These are phyloP conservation scores for Oreohelix idahoensis DNA, from an alignment of 1,140 invertebrate species.

Conservation along the genomic window DNA sequence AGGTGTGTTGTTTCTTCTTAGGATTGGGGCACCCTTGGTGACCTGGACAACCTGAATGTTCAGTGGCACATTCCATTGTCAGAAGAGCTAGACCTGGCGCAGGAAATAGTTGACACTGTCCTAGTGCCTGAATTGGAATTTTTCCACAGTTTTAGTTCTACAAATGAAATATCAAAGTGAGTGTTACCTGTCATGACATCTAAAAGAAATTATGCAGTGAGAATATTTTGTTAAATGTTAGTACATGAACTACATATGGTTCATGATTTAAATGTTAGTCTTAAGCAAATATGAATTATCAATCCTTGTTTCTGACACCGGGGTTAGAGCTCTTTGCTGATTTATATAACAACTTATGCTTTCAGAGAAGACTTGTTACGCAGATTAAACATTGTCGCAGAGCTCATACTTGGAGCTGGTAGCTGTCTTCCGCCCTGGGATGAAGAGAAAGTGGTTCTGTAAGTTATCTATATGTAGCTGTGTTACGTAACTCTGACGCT, in stretches of 20 bases:
- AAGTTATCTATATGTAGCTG: constrained; percentile 58
- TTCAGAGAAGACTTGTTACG: constrained; percentile 75
- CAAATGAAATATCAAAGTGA: constrained; percentile 57
- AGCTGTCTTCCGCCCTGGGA: constrained; percentile 78
- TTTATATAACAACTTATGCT: constrained; percentile 27
- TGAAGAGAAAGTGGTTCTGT: constrained; percentile 76
- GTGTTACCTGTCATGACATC: too few species aligned
- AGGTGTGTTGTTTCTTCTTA: constrained; percentile 56
- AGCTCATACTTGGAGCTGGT: constrained; percentile 76
- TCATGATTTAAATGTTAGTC: too few species aligned
- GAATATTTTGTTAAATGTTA: too few species aligned
- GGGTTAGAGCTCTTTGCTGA: too few species aligned
- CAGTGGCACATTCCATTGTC: constrained; percentile 84
- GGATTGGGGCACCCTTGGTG: constrained; percentile 86
- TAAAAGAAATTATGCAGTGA: too few species aligned
- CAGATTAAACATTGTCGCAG: constrained; percentile 75
- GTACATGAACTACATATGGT: too few species aligned
- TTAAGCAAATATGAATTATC: too few species aligned
- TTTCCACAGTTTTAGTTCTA: constrained; percentile 53
- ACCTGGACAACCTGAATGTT: constrained; percentile 80
- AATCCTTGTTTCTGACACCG: too few species aligned
- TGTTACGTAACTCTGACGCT: too few species aligned
- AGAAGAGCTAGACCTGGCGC: constrained; percentile 80
- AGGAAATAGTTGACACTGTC: constrained; percentile 75
- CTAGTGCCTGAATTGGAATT: constrained; percentile 62